Conservation (phyloP, 2,797 vertebrate species). For the Rhodeus uyekii region DNA sequence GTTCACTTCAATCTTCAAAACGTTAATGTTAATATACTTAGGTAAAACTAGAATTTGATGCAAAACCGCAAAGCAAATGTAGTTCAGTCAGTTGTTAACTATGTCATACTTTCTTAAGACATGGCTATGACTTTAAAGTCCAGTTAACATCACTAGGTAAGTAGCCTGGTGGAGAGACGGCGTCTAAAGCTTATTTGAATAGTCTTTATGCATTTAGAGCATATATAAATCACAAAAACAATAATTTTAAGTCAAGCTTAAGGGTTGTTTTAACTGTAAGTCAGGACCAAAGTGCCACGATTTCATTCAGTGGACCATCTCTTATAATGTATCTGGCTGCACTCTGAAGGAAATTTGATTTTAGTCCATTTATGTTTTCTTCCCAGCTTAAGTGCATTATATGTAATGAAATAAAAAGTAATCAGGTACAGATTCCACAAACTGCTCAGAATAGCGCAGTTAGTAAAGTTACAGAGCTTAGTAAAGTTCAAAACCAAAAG, state of each 20-base stretch:
- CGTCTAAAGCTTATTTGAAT: background rate
- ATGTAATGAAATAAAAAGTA: constrained; percentile 3
- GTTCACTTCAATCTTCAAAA: too few species aligned
- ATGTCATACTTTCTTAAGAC: background rate
- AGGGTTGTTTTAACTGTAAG: background rate
- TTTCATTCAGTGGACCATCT: background rate
- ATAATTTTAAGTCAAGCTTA: too few species aligned
- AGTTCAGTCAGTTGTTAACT: background rate
- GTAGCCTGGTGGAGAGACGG: background rate
- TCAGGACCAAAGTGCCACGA: background rate
- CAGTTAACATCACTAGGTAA: background rate
- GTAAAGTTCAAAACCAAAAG: background rate
- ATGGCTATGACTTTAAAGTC: background rate
- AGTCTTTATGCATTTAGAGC: background rate
- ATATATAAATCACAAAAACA: too few species aligned
- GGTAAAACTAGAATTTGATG: background rate
- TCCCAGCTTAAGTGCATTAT: constrained; percentile 26
- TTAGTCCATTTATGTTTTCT: constrained; percentile 51
- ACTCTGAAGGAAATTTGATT: constrained; percentile 40
- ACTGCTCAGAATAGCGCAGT: background rate
- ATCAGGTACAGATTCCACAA: background rate
- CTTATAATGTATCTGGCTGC: background rate
- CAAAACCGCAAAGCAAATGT: background rate
- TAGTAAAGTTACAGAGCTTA: background rate
- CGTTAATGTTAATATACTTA: too few species aligned